phyloP scores from a whole-genome alignment of 2,888 invertebrate species.

The Sylvicola cinctus region DNA sequence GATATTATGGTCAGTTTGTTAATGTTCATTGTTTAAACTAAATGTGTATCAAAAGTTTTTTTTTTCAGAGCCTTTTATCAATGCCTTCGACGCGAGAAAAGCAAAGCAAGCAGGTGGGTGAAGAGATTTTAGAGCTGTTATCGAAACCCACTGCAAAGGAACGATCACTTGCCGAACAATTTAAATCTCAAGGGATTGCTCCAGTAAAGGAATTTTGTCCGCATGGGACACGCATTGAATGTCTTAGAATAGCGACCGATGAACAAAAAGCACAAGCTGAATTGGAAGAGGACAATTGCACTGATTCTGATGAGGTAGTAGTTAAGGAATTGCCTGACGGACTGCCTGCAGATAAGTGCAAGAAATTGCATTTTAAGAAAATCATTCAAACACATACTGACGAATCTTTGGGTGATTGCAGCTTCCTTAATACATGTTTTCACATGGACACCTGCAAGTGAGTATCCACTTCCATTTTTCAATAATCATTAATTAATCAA shows the following conservation, averaged over 20 bases:
- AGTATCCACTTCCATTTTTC: constrained; percentile 9
- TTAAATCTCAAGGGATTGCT: constrained; percentile 86
- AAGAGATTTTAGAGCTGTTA: constrained; percentile 82
- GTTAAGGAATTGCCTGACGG: constrained; percentile 10
- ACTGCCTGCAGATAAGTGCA: constrained; percentile 61
- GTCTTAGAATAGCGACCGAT: constrained; percentile 40
- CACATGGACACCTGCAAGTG: constrained; percentile 97
- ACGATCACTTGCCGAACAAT: constrained; percentile 82
- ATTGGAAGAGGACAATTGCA: constrained; percentile 10
- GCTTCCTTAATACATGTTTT: constrained; percentile 94
- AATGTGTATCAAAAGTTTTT: constrained; percentile 5
- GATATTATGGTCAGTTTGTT: constrained; percentile 40
- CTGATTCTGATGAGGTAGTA: not conserved
- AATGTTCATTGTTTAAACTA: constrained; percentile 3
- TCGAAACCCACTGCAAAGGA: constrained; percentile 95
- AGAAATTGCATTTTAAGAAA: constrained; percentile 88
- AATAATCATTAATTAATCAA: constrained; percentile 2
- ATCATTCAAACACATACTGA: constrained; percentile 92
- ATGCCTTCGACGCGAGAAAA: constrained; percentile 82
- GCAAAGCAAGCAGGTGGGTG: constrained; percentile 85
- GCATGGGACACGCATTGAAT: constrained; percentile 83
- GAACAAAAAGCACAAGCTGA: constrained; percentile 19
- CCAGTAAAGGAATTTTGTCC: constrained; percentile 86
- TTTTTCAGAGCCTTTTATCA: constrained; percentile 17
- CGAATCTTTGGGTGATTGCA: constrained; percentile 87